phyloP scores from a whole-genome alignment of 64 coral and sea anemone genomes.

The Stichodactyla helianthus region DNA sequence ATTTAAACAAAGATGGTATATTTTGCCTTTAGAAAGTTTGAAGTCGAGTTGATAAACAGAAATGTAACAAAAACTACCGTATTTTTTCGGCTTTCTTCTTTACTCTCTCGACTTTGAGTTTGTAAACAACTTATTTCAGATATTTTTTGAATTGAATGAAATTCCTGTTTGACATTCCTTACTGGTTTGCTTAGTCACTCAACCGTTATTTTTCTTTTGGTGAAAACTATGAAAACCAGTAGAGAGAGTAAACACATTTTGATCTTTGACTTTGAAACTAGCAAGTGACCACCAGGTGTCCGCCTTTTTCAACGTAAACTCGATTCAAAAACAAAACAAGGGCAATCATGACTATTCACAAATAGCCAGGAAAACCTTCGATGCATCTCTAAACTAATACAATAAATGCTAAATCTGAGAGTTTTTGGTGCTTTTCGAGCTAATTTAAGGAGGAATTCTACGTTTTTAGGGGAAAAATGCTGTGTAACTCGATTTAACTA shows the following conservation, averaged over 20 bases:
- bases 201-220: constrained; percentile 12
- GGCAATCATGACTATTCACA: neutral
- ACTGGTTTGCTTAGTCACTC: constrained; percentile 2
- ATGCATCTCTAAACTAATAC: neutral
- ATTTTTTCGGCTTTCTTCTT: too few species aligned
- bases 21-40: too few species aligned
- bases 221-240: constrained; percentile 2
- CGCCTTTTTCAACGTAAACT: constrained; percentile 6
- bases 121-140: neutral
- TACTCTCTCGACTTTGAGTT: neutral
- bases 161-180: neutral
- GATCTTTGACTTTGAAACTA: constrained; percentile 25
- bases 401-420: neutral
- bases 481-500: neutral
- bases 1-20: too few species aligned
- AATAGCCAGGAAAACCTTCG: neutral
- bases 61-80: too few species aligned
- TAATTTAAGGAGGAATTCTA: neutral
- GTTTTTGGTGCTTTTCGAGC: neutral
- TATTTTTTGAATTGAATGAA: neutral
- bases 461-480: neutral
- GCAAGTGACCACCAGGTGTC: neutral
- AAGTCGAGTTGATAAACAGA: too few species aligned
- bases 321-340: neutral
- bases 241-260: constrained; percentile 1